Evolutionary conservation across 2,797 vertebrate species (phyloP).

Genomic region (Dipus sagitta): DNA sequence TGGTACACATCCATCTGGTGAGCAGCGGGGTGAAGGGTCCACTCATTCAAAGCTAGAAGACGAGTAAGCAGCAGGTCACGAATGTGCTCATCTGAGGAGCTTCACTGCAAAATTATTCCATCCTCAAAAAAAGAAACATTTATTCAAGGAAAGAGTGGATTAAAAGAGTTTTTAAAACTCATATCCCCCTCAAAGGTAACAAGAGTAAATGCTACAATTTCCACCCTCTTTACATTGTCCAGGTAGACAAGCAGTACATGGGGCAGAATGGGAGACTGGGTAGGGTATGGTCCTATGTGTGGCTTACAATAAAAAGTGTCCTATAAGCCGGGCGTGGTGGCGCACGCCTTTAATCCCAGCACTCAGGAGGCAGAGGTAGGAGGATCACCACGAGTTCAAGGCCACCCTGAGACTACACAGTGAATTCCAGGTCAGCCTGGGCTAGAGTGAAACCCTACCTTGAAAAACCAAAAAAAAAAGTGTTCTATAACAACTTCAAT

Average conservation of each 20-base stretch:
- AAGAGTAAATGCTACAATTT: not conserved
- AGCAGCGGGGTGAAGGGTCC: slow-evolving; percentile 39
- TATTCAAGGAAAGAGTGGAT: not conserved
- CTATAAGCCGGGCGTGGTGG: too few relatives aligned
- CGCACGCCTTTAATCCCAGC: too few relatives aligned
- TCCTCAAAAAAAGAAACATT: slow-evolving; percentile 4
- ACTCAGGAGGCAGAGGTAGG: too few relatives aligned
- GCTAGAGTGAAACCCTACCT: too few relatives aligned
- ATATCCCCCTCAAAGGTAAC: not conserved
- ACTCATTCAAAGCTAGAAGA: not conserved
- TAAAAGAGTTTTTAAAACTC: not conserved
- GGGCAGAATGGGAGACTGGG: accelerated
- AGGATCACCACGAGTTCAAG: too few relatives aligned
- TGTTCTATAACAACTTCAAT: not conserved
- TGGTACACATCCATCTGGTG: slow-evolving; percentile 31
- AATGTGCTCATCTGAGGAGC: too few relatives aligned
- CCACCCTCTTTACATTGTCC: not conserved
- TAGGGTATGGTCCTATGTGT: accelerated
- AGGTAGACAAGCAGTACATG: not conserved
- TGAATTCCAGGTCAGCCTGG: too few relatives aligned
- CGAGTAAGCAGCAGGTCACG: not conserved
- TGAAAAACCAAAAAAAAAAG: not conserved
- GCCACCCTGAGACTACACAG: too few relatives aligned
- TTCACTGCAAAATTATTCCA: not conserved
- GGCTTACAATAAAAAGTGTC: not conserved